phyloP scores from a whole-genome alignment of 1,140 invertebrate genomes.

The Agrilus planipennis region DNA sequence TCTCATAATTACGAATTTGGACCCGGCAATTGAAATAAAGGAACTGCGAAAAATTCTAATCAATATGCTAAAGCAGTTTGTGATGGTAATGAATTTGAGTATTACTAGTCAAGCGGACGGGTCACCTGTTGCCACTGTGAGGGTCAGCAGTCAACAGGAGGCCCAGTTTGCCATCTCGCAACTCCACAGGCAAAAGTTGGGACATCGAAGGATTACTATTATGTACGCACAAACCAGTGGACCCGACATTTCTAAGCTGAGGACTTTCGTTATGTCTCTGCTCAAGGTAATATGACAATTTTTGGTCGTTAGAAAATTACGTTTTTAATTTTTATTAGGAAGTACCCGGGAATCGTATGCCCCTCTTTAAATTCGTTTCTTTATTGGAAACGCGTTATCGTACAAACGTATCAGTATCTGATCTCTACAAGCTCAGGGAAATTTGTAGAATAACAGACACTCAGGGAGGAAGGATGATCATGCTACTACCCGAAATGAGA shows the following conservation, averaged over 20 bases:
- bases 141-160: constrained; percentile 48
- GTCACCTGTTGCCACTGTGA: constrained; percentile 51
- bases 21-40: constrained; percentile 57
- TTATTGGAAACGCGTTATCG: constrained; percentile 73
- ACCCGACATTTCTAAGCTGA: constrained; percentile 51
- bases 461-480: constrained; percentile 56
- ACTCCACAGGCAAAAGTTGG: constrained; percentile 69
- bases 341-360: constrained; percentile 62
- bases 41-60: constrained; percentile 57
- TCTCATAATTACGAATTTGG: constrained; percentile 62
- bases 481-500: constrained; percentile 42
- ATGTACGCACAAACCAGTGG: constrained; percentile 53
- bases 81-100: constrained; percentile 54
- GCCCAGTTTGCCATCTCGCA: constrained; percentile 75
- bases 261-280: constrained; percentile 49
- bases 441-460: constrained; percentile 62
- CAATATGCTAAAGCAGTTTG: constrained; percentile 54
- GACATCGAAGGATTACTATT: constrained; percentile 70
- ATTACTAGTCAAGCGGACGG: constrained; percentile 57
- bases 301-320: too few species aligned
- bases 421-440: constrained; percentile 70
- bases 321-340: constrained; percentile 36
- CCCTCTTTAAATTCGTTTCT: constrained; percentile 77
- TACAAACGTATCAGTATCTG: constrained; percentile 64
- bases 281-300: constrained; percentile 38